Evolutionary conservation across 2,113 vertebrate genomes (phyloP), one percentile per base, ranked within the genome.

Genomic region (Dipodomys stephensi): DNA sequence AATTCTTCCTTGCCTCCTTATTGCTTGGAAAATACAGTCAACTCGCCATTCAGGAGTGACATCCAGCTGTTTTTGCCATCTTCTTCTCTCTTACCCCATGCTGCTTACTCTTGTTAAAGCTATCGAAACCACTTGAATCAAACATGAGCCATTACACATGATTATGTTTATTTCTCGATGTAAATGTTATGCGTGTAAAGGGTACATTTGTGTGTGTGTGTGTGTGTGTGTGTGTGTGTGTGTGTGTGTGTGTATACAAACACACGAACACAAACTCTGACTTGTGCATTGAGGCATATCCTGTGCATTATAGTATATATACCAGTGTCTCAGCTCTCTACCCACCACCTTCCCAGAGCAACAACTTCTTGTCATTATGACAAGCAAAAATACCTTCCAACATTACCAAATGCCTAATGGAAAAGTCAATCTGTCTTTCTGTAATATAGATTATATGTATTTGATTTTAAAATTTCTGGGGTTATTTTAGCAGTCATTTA

Each of bases 131-230:
- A 2, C 30, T 82, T 3, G n/a, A 3, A 4, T 7, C 30, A 35
- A 20, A 2, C 6, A 49, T 30, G 6, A 71, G n/a, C 0, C 20
- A 25, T 49, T 30, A 4, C 18, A n/a, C 23, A 46, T 1, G 0
- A 15, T 69, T 25, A 30, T n/a, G 35, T 0, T 60, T 68, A 46
- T 76, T 79, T 67, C 30, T 76, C 39, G 57, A 25, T 3, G 10
- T 71, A 11, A n/a, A 65, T 13, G 64, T 25, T 62, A 12, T 6
- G 49, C 19, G 46, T 67, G 86, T 91, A 78, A 28, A 18, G 28
- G 30, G 77, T 6, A 64, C 4, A 19, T 13, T 30, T 32, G 19
- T 76, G 44, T 67, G 28, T 39, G 35, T 39, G 35, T 22, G 60
- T 19, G 4, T 18, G 16, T 62, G 60, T 62, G 60, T 62, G 16